Conservation (phyloP, 2,797 vertebrate genomes). For the Lepilemur ruficaudatus region DNA sequence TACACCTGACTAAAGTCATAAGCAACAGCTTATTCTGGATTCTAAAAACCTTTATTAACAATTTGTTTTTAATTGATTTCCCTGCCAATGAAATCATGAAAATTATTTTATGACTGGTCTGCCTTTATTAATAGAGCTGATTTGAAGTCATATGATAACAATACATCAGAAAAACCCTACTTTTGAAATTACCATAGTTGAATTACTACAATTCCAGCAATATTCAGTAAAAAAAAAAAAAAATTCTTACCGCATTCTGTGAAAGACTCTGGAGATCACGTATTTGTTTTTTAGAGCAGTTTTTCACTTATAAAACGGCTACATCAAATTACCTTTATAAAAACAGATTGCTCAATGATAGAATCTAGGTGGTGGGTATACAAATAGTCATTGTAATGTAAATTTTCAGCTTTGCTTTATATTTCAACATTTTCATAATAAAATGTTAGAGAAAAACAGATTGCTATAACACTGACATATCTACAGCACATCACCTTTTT, state of each 20-base stretch:
- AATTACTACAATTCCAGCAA: not conserved
- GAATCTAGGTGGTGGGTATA: not conserved
- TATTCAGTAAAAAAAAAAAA: not conserved
- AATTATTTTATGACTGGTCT: not conserved
- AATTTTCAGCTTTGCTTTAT: not conserved
- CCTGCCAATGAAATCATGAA: not conserved
- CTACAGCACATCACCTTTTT: not conserved
- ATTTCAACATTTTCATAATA: slow-evolving; percentile 16
- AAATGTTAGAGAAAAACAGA: not conserved
- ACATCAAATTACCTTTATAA: not conserved
- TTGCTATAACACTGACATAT: not conserved
- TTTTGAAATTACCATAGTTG: not conserved
- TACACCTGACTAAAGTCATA: not conserved
- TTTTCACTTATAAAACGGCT: not conserved
- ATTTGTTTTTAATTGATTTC: not conserved
- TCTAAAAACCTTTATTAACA: slow-evolving; percentile 1
- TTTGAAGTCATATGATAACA: not conserved
- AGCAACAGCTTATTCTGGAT: not conserved
- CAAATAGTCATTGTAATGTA: not conserved
- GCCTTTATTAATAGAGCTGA: not conserved
- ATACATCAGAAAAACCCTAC: not conserved
- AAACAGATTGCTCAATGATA: not conserved
- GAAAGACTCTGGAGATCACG: not conserved
- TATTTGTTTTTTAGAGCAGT: not conserved
- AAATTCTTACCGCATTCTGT: slow-evolving; percentile 2